Evolutionary conservation across 2,113 vertebrate genomes (phyloP).

Genomic region (Podocnemis expansa): DNA sequence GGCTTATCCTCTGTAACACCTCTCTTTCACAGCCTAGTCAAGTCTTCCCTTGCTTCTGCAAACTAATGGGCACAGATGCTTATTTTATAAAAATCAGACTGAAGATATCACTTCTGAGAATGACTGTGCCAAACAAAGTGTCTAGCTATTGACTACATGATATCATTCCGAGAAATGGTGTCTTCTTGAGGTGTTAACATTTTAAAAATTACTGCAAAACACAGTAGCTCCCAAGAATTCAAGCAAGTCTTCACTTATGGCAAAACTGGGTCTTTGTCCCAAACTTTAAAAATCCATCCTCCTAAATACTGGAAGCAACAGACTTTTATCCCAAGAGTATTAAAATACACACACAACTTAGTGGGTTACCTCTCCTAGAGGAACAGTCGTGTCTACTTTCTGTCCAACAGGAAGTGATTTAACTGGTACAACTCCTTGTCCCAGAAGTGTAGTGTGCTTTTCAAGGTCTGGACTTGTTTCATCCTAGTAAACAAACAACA

Average conservation of each 20-base stretch:
- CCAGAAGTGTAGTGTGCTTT: conserved; percentile 64
- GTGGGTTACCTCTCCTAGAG: conserved; percentile 74
- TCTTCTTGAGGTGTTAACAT: not conserved
- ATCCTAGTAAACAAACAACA: conserved; percentile 65
- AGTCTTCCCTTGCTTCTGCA: not conserved
- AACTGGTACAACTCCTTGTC: conserved; percentile 47
- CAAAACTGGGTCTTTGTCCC: fast-evolving
- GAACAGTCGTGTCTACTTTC: conserved; percentile 35
- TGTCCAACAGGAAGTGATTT: conserved; percentile 74
- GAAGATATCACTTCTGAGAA: not conserved
- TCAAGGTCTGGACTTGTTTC: conserved; percentile 65
- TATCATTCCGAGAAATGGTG: not conserved
- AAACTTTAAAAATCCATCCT: not conserved
- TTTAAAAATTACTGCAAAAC: not conserved
- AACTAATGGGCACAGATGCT: not conserved
- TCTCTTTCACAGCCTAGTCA: not conserved
- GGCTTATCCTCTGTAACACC: not conserved
- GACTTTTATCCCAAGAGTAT: not conserved
- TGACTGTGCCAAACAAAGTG: not conserved
- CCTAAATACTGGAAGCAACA: not conserved
- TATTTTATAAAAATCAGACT: not conserved
- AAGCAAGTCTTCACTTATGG: not conserved
- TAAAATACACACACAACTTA: not conserved
- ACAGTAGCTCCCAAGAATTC: not conserved
- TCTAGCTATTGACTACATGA: not conserved